Base-by-base conservation (phyloP, 1,140 invertebrate species). In the Triops longicaudatus region DNA sequence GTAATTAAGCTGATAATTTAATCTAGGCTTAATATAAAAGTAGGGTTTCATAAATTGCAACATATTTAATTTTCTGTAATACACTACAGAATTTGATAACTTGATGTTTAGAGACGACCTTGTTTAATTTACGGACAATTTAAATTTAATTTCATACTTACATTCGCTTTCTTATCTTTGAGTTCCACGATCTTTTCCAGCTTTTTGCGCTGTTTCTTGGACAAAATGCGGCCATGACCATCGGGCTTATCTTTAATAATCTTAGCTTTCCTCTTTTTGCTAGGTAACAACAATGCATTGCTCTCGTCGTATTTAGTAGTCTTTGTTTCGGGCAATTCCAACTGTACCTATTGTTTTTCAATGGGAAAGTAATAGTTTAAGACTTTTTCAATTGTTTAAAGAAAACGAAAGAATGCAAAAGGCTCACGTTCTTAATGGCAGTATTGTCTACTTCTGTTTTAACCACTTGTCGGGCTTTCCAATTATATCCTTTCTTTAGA, bases 81-180 rank as follows among this genome's bases (percentile, higher is more conserved):
- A n/a, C n/a, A n/a, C n/a, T n/a, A n/a, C n/a, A n/a, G n/a, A n/a
- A n/a, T n/a, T n/a, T n/a, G n/a, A n/a, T n/a, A n/a, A n/a, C n/a
- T n/a, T n/a, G n/a, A n/a, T n/a, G n/a, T n/a, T n/a, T n/a, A n/a
- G n/a, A n/a, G n/a, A n/a, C n/a, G n/a, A n/a, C n/a, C n/a, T n/a
- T n/a, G n/a, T n/a, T n/a, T n/a, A n/a, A n/a, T n/a, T n/a, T n/a
- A n/a, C n/a, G n/a, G n/a, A n/a, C n/a, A n/a, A n/a, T n/a, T n/a
- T n/a, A n/a, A n/a, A n/a, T n/a, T n/a, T n/a, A n/a, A n/a, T 43
- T 78, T 41, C 63, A 73, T 78, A 87, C 88, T 88, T 88, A 96
- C 94, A 83, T 92, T 90, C 82, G 89, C 88, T 83, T 97, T 97
- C 80, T 96, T 97, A 81, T 93, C 89, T 81, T 96, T 97, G 77